A percentile compares a stretch with the other conserved stretches of the same genome.
Conservation (phyloP, 2,113 vertebrate genomes). For the Grammomys dolichurus region DNA sequence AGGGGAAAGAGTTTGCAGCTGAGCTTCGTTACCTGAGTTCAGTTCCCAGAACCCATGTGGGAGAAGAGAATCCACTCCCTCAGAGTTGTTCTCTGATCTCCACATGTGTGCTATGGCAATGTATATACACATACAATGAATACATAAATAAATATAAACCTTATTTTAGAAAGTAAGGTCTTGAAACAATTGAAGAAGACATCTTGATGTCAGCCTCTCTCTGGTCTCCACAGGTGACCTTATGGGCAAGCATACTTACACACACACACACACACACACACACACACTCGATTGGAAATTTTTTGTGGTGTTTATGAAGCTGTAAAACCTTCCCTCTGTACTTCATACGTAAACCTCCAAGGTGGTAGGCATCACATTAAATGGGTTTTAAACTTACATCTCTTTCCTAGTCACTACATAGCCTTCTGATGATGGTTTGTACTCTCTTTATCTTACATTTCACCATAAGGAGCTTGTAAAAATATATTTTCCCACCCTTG, state of each 20-base stretch:
- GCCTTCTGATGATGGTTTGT: not conserved
- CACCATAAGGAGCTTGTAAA: not conserved
- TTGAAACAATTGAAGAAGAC: not conserved
- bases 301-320: not conserved
- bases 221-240: not conserved
- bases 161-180: not conserved
- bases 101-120: not conserved
- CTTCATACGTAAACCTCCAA: not conserved
- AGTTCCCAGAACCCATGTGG: not conserved
- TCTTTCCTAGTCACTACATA: not conserved
- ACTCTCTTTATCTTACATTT: not conserved
- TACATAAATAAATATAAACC: not conserved
- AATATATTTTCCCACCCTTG: not conserved
- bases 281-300: not conserved
- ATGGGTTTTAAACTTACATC: not conserved
- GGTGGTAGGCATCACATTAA: not conserved
- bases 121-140: too few relatives aligned
- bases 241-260: not conserved
- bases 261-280: not conserved
- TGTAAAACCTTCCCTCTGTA: not conserved
- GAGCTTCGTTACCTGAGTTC: not conserved
- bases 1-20: not conserved
- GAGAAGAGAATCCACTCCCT: not conserved
- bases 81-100: not conserved
- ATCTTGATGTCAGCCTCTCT: not conserved